Conservation (phyloP, 2,113 vertebrate genomes). For the Asarcornis scutulata region DNA sequence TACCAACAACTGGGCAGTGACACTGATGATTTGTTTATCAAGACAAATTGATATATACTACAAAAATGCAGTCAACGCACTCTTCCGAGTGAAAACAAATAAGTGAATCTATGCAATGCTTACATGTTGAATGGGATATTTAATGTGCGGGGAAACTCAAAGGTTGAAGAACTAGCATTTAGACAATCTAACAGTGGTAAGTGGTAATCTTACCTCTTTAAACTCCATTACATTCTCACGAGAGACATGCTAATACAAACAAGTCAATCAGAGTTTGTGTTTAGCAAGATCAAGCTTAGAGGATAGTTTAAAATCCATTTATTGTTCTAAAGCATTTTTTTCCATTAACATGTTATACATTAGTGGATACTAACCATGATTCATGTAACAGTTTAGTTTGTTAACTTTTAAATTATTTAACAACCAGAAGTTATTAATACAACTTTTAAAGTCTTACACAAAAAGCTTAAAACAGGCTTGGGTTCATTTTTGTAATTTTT, state of each 20-base stretch:
- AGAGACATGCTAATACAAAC: conserved; percentile 93
- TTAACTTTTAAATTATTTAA: conserved; percentile 94
- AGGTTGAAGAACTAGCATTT: conserved; percentile 86
- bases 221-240: conserved; percentile 95
- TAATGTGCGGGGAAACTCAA: conserved; percentile 86
- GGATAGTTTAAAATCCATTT: conserved; percentile 95
- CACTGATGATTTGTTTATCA: conserved; percentile 87
- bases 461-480: conserved; percentile 88
- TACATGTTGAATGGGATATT: conserved; percentile 87
- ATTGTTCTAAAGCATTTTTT: conserved; percentile 91
- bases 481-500: conserved; percentile 89
- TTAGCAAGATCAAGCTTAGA: conserved; percentile 96
- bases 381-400: conserved; percentile 91
- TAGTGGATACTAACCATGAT: conserved; percentile 89
- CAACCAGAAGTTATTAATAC: conserved; percentile 91
- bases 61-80: conserved; percentile 85
- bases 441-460: conserved; percentile 90
- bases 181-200: conserved; percentile 89
- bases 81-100: conserved; percentile 89
- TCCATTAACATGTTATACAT: conserved; percentile 93
- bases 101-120: conserved; percentile 88
- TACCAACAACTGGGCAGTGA: conserved; percentile 90
- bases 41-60: conserved; percentile 85
- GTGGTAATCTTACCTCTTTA: conserved; percentile 97
- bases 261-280: conserved; percentile 95